These are phyloP conservation scores for Kuschelorhynchus macadamiae DNA, from an alignment of 2,888 invertebrate species.

Conservation along the genomic window DNA sequence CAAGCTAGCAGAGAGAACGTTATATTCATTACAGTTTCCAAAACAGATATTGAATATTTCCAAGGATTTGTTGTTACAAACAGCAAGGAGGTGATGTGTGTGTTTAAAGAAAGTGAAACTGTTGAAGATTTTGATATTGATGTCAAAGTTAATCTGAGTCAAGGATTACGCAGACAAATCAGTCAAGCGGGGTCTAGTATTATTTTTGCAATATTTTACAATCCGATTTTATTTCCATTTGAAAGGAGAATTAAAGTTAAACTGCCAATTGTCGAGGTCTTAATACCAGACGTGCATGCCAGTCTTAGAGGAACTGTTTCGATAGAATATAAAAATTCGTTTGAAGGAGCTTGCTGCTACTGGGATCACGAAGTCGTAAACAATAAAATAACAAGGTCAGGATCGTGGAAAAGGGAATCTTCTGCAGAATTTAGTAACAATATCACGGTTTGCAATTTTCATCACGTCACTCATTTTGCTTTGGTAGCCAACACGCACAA, in stretches of 20 bases:
- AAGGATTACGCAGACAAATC: conserved; percentile 50
- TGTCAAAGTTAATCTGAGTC: conserved; percentile 46
- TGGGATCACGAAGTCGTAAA: conserved; percentile 38
- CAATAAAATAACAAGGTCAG: conserved; percentile 11
- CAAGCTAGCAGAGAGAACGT: conserved; percentile 21
- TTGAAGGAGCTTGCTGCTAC: conserved; percentile 32
- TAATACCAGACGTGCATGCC: conserved; percentile 41
- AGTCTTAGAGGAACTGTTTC: conserved; percentile 37
- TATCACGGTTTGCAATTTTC: conserved; percentile 39
- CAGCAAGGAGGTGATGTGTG: conserved; percentile 12
- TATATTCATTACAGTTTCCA: conserved; percentile 26
- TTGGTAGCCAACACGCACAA: conserved; percentile 41
- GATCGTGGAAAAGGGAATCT: conserved; percentile 42
- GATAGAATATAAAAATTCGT: conserved; percentile 22
- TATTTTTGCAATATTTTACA: conserved; percentile 52
- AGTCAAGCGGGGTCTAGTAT: conserved; percentile 40
- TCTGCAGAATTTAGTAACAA: background rate
- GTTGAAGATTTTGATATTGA: conserved; percentile 21
- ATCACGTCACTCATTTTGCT: conserved; percentile 53
- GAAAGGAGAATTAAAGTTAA: background rate
- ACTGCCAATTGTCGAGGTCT: conserved; percentile 41
- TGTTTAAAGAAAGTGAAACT: conserved; percentile 1
- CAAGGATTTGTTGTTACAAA: conserved; percentile 22
- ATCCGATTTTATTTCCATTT: conserved; percentile 52
- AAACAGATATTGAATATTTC: conserved; percentile 26